Evolutionary conservation across 2,888 invertebrate species (phyloP), one percentile per base, ranked within the genome.

Genomic region (Archips crataeganus): DNA sequence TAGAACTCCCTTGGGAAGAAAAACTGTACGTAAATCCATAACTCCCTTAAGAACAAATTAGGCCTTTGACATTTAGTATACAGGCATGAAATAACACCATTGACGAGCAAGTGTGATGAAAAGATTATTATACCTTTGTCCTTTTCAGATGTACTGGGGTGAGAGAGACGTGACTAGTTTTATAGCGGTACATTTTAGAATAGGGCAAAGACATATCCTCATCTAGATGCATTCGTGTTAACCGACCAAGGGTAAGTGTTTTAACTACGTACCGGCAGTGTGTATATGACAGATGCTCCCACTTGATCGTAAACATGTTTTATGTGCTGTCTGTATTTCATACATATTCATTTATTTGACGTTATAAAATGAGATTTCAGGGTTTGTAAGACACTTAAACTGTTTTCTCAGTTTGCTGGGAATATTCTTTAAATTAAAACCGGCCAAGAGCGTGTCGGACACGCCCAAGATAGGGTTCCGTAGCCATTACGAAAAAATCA

Each of bases 141-240:
- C 54, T 49, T 49, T 39, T 68, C 54, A n/a, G 45, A 9, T 49
- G n/a, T 4, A 49, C 47, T 59, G 39, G 72, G n/a, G 57, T 11
- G 59, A 63, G 39, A n/a, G 68, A 63, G 68, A 60, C 23, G 6
- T 9, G 39, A 45, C 23, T 39, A 10, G 47, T 73, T 63, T 49
- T 49, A 57, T 39, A 45, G 60, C 32, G 15, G 36, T 47, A 32
- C 6, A 23, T 36, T 8, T 23, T 34, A 11, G 42, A 63, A 72
- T 62, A 67, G n/a, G 54, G 34, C 34, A 23, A 23, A 45, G 47
- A 45, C 61, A 39, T 64, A 42, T 64, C 39, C 61, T 54, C 63
- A 70, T 70, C 54, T 47, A 34, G 54, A 70, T 70, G 45, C 61
- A 71, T 9, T 66, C 39, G 62, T 62, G 67, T 72, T 62, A 67